Percentiles rank a stretch among this genome's conserved stretches.
Conservation (phyloP, 1,140 invertebrate species). For the Zaprionus camerounensis region DNA sequence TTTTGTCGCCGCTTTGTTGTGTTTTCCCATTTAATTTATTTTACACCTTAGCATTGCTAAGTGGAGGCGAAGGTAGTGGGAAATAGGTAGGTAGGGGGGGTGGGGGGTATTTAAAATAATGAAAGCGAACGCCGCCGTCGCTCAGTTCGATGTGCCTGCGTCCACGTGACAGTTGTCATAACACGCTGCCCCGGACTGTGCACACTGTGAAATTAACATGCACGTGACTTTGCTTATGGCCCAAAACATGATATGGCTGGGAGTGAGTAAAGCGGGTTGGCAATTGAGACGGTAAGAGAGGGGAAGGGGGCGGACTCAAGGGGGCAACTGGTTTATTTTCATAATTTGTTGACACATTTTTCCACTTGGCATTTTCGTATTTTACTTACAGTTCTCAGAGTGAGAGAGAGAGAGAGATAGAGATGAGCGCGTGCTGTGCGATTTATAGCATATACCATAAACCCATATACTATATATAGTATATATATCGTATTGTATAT, state of each 20-base stretch:
- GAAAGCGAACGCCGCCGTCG: conserved; percentile 33
- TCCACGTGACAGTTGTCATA: conserved; percentile 69
- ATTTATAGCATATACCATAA: conserved; percentile 13
- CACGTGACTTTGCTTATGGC: conserved; percentile 46
- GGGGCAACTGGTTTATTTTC: conserved; percentile 21
- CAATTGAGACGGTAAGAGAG: background rate
- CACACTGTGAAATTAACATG: conserved; percentile 30
- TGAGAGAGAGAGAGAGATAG: too few species aligned
- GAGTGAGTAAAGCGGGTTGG: background rate
- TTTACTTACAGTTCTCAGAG: background rate
- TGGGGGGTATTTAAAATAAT: conserved; percentile 4
- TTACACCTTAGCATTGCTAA: conserved; percentile 47
- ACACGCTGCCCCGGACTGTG: conserved; percentile 37
- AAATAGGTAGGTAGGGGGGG: background rate
- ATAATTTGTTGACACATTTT: conserved; percentile 52
- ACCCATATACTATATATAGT: background rate
- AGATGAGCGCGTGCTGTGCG: conserved; percentile 16
- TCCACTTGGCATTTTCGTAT: conserved; percentile 20
- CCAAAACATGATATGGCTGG: conserved; percentile 22
- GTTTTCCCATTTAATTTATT: conserved; percentile 68
- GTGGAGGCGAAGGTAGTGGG: background rate
- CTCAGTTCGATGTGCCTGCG: conserved; percentile 26
- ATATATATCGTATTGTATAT: background rate
- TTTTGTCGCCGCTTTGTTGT: conserved; percentile 34
- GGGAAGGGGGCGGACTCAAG: background rate